A percentile compares a stretch with the other conserved stretches of the same genome.
Conservation (phyloP, 2,113 vertebrate genomes). For the Anthoscopus minutus region DNA sequence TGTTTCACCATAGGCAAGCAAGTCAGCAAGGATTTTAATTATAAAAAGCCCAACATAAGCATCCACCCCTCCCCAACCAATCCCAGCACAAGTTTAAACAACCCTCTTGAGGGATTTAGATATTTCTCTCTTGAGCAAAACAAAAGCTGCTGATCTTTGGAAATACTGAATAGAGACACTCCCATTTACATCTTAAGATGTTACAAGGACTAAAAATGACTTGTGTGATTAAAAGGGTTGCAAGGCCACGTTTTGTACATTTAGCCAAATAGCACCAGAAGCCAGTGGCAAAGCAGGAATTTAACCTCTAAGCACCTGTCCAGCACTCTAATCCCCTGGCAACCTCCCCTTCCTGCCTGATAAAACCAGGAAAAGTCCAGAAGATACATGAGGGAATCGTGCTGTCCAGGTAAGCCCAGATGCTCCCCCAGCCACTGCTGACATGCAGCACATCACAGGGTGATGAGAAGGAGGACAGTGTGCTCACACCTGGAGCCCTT, state of each 20-base stretch:
- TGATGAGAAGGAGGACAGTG: not conserved
- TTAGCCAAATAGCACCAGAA: not conserved
- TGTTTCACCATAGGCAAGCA: not conserved
- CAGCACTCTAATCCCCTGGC: not conserved
- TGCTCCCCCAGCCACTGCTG: fast-evolving
- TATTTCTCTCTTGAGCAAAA: not conserved
- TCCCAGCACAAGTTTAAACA: not conserved
- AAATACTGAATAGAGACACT: not conserved
- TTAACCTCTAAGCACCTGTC: not conserved
- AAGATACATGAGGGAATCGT: fast-evolving
- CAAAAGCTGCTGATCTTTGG: not conserved
- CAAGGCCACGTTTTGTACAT: not conserved
- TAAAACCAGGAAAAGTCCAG: not conserved
- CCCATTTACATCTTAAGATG: not conserved
- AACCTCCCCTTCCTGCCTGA: not conserved
- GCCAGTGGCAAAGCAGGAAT: not conserved
- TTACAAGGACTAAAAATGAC: not conserved
- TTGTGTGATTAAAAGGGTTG: not conserved
- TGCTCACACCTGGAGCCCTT: fast-evolving
- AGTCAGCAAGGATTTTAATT: not conserved
- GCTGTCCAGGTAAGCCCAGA: not conserved
- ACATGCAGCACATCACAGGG: fast-evolving
- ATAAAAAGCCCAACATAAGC: not conserved
- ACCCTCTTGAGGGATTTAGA: not conserved
- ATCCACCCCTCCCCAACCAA: not conserved